Evolutionary conservation across 2,797 vertebrate species (phyloP).

Genomic region (Hydrolagus colliei): DNA sequence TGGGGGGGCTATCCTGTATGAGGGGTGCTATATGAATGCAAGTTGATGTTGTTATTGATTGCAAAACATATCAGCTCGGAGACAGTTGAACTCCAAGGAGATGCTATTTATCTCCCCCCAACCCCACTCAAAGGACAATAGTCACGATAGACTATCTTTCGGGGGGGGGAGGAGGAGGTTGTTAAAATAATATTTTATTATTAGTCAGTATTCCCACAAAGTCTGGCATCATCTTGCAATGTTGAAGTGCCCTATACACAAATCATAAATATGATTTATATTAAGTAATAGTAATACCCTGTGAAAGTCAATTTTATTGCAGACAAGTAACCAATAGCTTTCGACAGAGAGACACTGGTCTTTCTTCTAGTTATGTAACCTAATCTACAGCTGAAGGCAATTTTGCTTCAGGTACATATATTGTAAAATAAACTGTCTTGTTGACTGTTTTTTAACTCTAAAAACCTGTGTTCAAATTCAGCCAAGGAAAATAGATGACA

Average conservation of each 20-base stretch:
- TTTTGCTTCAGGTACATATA: not conserved
- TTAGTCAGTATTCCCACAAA: not conserved
- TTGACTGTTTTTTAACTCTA: constrained; percentile 1
- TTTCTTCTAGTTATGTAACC: not conserved
- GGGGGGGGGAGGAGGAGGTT: too few relatives aligned
- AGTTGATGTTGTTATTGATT: not conserved
- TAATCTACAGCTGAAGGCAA: not conserved
- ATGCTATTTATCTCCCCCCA: not conserved
- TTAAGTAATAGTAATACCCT: not conserved
- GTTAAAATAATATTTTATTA: constrained; percentile 2
- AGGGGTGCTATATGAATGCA: too few relatives aligned
- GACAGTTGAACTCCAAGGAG: not conserved
- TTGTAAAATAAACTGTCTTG: not conserved
- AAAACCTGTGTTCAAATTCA: not conserved
- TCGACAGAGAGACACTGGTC: not conserved
- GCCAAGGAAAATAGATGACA: not conserved
- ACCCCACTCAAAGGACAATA: not conserved
- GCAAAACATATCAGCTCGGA: not conserved
- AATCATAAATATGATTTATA: not conserved
- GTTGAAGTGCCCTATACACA: not conserved
- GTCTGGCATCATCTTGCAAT: not conserved
- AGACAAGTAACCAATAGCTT: not conserved
- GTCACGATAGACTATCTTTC: not conserved
- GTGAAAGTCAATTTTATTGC: not conserved
- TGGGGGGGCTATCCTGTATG: too few relatives aligned